A percentile compares a stretch with the other conserved stretches of the same genome.
Evolutionary conservation across 2,888 invertebrate species (phyloP).

Genomic region (Prosopocoilus inquinatus): DNA sequence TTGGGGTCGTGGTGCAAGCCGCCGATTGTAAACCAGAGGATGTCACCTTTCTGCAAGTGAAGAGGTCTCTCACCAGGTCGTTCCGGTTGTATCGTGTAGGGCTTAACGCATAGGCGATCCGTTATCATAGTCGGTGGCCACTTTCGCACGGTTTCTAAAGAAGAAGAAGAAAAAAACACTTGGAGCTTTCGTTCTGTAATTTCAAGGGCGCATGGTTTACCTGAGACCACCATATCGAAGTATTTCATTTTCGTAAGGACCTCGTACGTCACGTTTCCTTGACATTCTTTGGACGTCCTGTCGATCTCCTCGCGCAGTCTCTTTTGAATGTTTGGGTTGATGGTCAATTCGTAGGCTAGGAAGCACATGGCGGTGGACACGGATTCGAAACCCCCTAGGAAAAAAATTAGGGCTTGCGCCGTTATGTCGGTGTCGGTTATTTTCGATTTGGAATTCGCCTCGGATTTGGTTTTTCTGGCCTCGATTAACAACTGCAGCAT

Average conservation of each 20-base stretch:
- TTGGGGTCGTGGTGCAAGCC: constrained; percentile 37
- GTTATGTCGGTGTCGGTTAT: constrained; percentile 54
- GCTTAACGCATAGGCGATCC: constrained; percentile 33
- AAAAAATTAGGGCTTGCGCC: constrained; percentile 57
- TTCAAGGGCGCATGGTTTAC: constrained; percentile 30
- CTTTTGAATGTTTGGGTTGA: constrained; percentile 59
- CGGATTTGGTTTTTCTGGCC: constrained; percentile 44
- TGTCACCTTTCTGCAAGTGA: constrained; percentile 20
- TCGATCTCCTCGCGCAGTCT: constrained; percentile 53
- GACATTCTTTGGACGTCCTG: constrained; percentile 20
- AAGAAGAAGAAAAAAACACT: too few species aligned
- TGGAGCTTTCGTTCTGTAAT: too few species aligned
- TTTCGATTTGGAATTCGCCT: constrained; percentile 2
- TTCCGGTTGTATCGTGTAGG: background rate
- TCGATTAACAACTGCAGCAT: constrained; percentile 57
- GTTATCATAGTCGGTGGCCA: constrained; percentile 31
- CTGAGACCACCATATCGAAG: constrained; percentile 61
- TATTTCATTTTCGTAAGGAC: constrained; percentile 57
- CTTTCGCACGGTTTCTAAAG: constrained; percentile 32
- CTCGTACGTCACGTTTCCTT: constrained; percentile 53
- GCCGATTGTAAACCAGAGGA: constrained; percentile 33
- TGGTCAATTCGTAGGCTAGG: constrained; percentile 56
- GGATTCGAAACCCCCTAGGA: constrained; percentile 54
- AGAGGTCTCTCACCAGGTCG: constrained; percentile 22
- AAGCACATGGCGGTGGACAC: constrained; percentile 52